Conservation (phyloP, 2,888 invertebrate species). For the Lochmaea capreae region DNA sequence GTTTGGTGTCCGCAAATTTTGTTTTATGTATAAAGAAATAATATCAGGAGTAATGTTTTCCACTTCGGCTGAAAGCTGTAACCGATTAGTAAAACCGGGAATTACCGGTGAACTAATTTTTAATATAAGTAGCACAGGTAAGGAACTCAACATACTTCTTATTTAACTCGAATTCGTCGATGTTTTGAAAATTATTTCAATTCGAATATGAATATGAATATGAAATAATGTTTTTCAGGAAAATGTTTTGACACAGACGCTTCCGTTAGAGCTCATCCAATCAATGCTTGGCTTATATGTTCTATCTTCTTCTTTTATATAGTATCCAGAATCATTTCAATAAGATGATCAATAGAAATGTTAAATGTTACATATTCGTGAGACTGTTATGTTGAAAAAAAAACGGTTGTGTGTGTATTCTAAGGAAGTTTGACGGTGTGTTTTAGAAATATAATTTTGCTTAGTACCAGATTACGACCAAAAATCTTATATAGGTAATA, state of each 20-base stretch:
- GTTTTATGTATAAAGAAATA: slow-evolving; percentile 80
- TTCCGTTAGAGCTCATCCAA: slow-evolving; percentile 46
- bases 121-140: slow-evolving; percentile 78
- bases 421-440: slow-evolving; percentile 42
- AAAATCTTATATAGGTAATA: not conserved
- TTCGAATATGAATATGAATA: not conserved
- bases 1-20: slow-evolving; percentile 76
- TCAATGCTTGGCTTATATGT: slow-evolving; percentile 40
- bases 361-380: slow-evolving; percentile 54
- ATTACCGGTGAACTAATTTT: slow-evolving; percentile 73
- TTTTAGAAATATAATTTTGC: not conserved
- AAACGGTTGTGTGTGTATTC: slow-evolving; percentile 56
- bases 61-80: slow-evolving; percentile 75
- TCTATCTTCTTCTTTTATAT: slow-evolving; percentile 33
- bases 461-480: not conserved
- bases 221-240: slow-evolving; percentile 66
- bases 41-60: slow-evolving; percentile 69
- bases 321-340: slow-evolving; percentile 41
- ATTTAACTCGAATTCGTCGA: not conserved
- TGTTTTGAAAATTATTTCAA: not conserved
- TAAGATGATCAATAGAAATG: slow-evolving; percentile 58
- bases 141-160: slow-evolving; percentile 48
- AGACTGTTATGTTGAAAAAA: slow-evolving; percentile 57
- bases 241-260: slow-evolving; percentile 72
- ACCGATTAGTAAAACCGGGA: slow-evolving; percentile 68